phyloP scores from a whole-genome alignment of 2,888 invertebrate species.

The Drosophila sordidula region DNA sequence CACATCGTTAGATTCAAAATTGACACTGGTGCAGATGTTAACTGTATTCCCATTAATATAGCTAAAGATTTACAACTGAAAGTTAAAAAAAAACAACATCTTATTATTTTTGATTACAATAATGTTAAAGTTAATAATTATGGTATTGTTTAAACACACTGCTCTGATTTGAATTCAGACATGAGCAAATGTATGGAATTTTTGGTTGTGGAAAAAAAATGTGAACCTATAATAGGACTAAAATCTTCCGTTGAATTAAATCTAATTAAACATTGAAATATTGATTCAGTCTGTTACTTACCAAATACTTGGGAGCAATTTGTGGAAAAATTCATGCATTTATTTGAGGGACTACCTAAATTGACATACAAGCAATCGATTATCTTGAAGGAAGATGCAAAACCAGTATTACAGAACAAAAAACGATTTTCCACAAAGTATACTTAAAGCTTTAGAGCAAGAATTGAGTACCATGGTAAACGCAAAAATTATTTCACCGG shows the following conservation, averaged over 20 bases:
- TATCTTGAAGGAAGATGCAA: not conserved
- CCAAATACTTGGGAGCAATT: not conserved
- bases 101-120: conserved; percentile 1
- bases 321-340: not conserved
- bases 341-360: not conserved
- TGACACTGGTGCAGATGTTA: too few species aligned
- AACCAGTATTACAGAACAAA: not conserved
- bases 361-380: not conserved
- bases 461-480: conserved; percentile 16
- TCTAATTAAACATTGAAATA: not conserved
- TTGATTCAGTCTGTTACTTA: not conserved
- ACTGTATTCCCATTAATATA: too few species aligned
- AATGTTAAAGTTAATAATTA: not conserved
- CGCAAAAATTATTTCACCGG: conserved; percentile 43
- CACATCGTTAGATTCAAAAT: too few species aligned
- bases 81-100: too few species aligned
- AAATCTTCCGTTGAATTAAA: conserved; percentile 3
- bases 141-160: not conserved
- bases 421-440: not conserved
- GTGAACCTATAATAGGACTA: not conserved
- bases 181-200: not conserved
- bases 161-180: not conserved
- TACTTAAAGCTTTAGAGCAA: not conserved
- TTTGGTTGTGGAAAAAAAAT: not conserved
- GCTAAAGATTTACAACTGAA: too few species aligned